Evolutionary conservation across 37 sponge, comb jelly and placozoan species (phyloP), one percentile per base, ranked within the genome.

Genomic region (Cladorhizidae sp.): DNA sequence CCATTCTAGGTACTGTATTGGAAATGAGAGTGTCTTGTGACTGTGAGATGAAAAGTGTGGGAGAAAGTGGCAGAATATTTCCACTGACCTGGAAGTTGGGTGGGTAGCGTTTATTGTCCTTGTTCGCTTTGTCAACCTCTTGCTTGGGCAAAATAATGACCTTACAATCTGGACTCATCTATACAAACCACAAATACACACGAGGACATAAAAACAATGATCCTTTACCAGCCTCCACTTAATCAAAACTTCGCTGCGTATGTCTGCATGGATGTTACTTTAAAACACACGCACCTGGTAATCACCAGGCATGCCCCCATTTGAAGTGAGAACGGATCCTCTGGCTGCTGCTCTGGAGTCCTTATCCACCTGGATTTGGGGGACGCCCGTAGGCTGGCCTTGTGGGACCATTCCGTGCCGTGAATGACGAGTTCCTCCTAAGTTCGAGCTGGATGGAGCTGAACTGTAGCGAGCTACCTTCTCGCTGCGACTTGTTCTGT

Each of bases 61-160:
- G n/a, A n/a, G n/a, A n/a, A n/a, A n/a, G n/a, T n/a, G n/a, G n/a
- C n/a, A n/a, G n/a, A n/a, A n/a, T n/a, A n/a, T n/a, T n/a, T n/a
- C n/a, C 25, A 74, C 36, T n/a, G 50, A 92, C 93, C 72, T 92
- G 80, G 42, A 92, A 92, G 7, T 64, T 78, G 21, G 79, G 52
- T 17, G 89, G 89, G 72, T 76, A 78, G 55, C 86, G 89, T 49
- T 72, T 83, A 74, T 97, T 97, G 77, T 97, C 97, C 55, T 97
- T 97, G 78, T 97, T 93, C 14, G 94, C 94, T 40, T 91, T 91
- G 72, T 97, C 97, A 23, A 93, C 69, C 70, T 97, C 97, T 0
- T 79, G 56, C 64, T 89, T 83, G 21, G 92, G 86, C 3, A 97
- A 67, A n/a, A 81, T 55, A 52, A 90, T 85, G 23, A 80, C 86